Base-by-base conservation (phyloP, 2,113 vertebrate species). In the Pelusios castaneus region DNA sequence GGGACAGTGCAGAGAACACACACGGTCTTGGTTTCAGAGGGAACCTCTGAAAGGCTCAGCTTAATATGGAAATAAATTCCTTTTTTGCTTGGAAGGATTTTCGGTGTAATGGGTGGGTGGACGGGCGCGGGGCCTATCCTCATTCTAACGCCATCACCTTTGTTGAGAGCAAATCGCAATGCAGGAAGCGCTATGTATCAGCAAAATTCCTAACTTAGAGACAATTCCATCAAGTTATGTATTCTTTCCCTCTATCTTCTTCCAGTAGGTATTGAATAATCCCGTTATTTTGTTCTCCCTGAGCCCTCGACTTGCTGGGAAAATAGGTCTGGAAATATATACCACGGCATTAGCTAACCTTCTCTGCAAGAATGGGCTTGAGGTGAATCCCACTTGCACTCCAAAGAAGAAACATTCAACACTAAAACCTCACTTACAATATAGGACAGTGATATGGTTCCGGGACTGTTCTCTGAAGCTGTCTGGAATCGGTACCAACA, bases 241-340 rank as follows among this genome's bases (percentile, higher is more conserved):
- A 16, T 73, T 0, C 88, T 85, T 83, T 94, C 88, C 89, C 80
- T 92, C 76, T 31, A n/a, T 5, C 43, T 38, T 84, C 80, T 82
- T 80, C 63, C 85, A 58, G 38, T 10, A 47, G 29, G 38, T 27
- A 11, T 43, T 10, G 27, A 41, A 13, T 41, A 56, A 87, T 3
- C 80, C 89, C 2, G 47, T n/a, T 27, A 31, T 1, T 60, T 10
- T 21, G 76, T 47, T 7, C 38, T 45, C 34, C 6, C 0, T 58
- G 49, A 90, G 16, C 13, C 43, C 11, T 52, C 67, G 4, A 10
- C 85, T 88, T 80, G 58, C 6, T 1, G 34, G 2, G 31, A 92
- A 47, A 86, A 95, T 81, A 82, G 77, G n/a, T 1, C 54, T 55
- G 11, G 17, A 51, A 81, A n/a, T 76, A 84, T 43, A 34, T 21